phyloP scores from a whole-genome alignment of 2,113 vertebrate species.

The Tor tambroides region DNA sequence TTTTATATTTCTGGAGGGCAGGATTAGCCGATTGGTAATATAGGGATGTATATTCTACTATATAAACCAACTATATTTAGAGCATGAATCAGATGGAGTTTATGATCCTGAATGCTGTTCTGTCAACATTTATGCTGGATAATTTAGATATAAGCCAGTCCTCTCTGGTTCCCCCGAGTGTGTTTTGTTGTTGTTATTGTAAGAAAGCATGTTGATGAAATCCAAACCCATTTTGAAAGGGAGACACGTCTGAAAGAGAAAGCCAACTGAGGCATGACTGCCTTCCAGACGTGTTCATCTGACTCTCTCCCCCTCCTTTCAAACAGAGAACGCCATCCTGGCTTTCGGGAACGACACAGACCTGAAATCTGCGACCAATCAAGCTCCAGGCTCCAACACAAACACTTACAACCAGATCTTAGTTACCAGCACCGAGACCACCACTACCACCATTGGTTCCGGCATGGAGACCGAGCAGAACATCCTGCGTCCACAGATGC shows the following conservation, averaged over 20 bases:
- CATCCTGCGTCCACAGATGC: conserved; percentile 82
- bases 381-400: conserved; percentile 72
- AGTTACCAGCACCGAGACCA: conserved; percentile 64
- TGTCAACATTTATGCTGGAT: conserved; percentile 6
- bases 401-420: conserved; percentile 70
- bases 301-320: neutral
- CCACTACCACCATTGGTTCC: conserved; percentile 52
- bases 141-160: conserved; percentile 15
- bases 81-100: conserved; percentile 12
- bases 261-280: conserved; percentile 32
- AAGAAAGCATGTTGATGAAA: conserved; percentile 16
- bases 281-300: conserved; percentile 22
- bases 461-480: conserved; percentile 78
- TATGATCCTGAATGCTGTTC: neutral
- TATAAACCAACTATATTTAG: conserved; percentile 4
- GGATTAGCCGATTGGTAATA: conserved; percentile 18
- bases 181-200: conserved; percentile 27
- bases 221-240: conserved; percentile 10
- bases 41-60: neutral
- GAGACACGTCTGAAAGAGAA: conserved; percentile 30
- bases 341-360: conserved; percentile 87
- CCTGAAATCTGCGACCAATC: conserved; percentile 73
- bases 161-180: neutral
- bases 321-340: conserved; percentile 86
- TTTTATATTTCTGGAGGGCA: conserved; percentile 14